Base-by-base conservation (phyloP, 2,797 vertebrate species). In the Chromobotia macracanthus region DNA sequence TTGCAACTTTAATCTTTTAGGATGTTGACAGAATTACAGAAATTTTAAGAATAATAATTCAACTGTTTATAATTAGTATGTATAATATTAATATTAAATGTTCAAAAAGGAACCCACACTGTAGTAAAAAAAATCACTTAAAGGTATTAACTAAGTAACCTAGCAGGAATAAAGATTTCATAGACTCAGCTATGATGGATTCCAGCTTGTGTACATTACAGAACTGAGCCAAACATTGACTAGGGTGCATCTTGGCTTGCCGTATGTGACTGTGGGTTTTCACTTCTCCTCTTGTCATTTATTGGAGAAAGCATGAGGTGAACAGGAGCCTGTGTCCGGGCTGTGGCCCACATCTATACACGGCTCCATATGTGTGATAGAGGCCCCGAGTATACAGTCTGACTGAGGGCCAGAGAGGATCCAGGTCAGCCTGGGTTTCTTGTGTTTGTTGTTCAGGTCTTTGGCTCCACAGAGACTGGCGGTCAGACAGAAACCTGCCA, bases 391-490 rank as follows among this genome's bases (percentile, higher is more conserved):
- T 60, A 56, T 50, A 61, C 69, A n/a, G 64, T 9, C 70, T 79
- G 68, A 70, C 71, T 16, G 19, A n/a, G 55, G 72, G 75, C 75
- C 63, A 76, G 64, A 82, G 69, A 80, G 19, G 68, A 79, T 31
- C 31, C 31, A 69, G 72, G 75, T 79, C 55, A 64, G 76, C n/a
- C 68, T 60, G 60, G 75, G 56, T 76, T 46, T 67, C 48, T 67
- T 81, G 68, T 85, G 75, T 84, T 85, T 85, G 72, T 61, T 77
- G 53, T 84, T 83, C 76, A 80, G 79, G 74, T 81, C 72, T 80
- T 31, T 44, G 66, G 48, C 80, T 79, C 67, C 38, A 70, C 25
- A 16, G 66, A 41, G 56, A 28, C 79, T 81, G 68, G 70, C 28
- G 51, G 31, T n/a, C 48, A 79, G 76, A 78, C 67, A 78, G 58